A percentile compares a stretch with the other conserved stretches of the same genome.
Evolutionary conservation across 2,797 vertebrate genomes (phyloP).

Genomic region (Spinus pinus): DNA sequence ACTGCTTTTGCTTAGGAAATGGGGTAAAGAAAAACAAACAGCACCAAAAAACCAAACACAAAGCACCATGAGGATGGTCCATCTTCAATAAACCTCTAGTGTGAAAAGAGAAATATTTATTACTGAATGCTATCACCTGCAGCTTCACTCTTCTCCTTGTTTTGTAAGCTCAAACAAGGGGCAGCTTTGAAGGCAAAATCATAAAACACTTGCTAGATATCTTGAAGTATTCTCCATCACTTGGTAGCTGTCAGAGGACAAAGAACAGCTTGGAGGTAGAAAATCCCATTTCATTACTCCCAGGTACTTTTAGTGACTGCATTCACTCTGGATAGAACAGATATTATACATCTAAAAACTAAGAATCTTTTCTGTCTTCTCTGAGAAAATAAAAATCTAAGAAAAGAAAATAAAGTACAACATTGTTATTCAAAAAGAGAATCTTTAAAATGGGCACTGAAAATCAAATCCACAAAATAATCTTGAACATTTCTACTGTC

Average conservation of each 20-base stretch:
- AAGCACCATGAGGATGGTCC: background rate
- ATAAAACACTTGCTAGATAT: background rate
- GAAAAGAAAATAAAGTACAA: accelerated
- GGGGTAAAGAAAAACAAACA: no score
- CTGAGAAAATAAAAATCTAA: background rate
- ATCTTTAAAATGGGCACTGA: background rate
- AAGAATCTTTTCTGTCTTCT: background rate
- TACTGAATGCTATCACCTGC: background rate
- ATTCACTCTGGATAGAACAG: background rate
- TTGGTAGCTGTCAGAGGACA: background rate
- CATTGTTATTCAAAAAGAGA: background rate
- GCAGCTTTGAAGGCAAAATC: background rate
- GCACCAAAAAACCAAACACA: background rate
- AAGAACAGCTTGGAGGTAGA: background rate
- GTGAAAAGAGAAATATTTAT: background rate
- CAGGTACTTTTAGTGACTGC: background rate
- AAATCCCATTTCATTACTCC: background rate
- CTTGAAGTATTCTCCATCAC: background rate
- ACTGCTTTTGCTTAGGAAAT: background rate
- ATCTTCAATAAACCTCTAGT: background rate
- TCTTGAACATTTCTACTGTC: background rate
- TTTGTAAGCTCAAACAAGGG: background rate
- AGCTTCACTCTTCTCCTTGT: background rate
- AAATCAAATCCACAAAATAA: background rate
- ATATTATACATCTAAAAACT: background rate